Base-by-base conservation (phyloP, 1,140 invertebrate species). In the Trigoniulus corallinus region DNA sequence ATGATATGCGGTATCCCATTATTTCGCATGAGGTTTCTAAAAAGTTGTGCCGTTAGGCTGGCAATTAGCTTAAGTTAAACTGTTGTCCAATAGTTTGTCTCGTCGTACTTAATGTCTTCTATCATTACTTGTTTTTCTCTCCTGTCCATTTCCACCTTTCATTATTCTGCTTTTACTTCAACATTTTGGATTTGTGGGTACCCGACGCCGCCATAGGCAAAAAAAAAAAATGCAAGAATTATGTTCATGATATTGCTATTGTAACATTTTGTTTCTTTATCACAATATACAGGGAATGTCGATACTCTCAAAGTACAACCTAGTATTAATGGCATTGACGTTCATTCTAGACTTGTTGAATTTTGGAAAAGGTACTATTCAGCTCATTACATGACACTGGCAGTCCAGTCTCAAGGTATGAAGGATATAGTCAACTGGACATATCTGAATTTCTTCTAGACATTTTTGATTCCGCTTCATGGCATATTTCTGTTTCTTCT, bases 301-400 rank as follows among this genome's bases (percentile, higher is more conserved):
- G 55, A 65, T 10, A 71, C 70, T 4, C 50, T 72, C 40, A 59
- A 66, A 43, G 63, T 58, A 24, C 59, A 60, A 43, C 67, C 72
- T 15, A 62, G 63, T 54, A 58, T 62, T 25, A 58, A 61, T 40
- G 67, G 66, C 3, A 54, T 67, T 3, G 62, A 71, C 52, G 58
- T 69, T 0, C 62, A 71, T 50, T 60, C 66, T 26, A 67, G 66
- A 56, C 57, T 93, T 1, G 78, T 88, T 53, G 76, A 85, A 47
- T 92, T 93, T 61, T 74, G 84, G 48, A 71, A 76, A 56, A 67
- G 79, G 39, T 82, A 89, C 66, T 96, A 96, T 60, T 84, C 84
- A 23, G 83, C 86, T 3, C 81, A 93, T 60, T 71, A 87, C 52
- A 94, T 95, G 87, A 87, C 78, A 37, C 61, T 94, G 2, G 78